Evolutionary conservation across 23 tunicate genomes (phyloP).

Genomic region (Botrylloides violaceus): DNA sequence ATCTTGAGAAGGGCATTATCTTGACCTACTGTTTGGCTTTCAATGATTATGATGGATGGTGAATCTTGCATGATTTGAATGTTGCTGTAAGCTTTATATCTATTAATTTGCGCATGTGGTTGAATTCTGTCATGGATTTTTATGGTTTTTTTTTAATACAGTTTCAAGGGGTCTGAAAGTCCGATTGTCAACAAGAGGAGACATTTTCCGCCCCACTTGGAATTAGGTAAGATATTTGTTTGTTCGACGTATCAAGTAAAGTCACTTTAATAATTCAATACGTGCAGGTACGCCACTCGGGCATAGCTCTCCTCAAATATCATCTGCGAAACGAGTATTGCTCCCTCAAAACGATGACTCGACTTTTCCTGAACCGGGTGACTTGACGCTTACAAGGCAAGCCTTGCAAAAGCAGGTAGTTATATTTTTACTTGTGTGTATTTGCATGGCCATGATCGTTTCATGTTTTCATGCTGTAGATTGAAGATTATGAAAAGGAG

Average conservation of each 20-base stretch:
- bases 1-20: too few relatives aligned
- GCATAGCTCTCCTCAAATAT: conserved; percentile 24
- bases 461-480: conserved; percentile 17
- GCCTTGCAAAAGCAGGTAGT: conserved; percentile 67
- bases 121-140: too few relatives aligned
- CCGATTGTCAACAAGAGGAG: neutral
- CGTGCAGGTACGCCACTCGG: conserved; percentile 10
- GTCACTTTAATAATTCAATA: too few relatives aligned
- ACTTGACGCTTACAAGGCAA: conserved; percentile 41
- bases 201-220: neutral
- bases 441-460: neutral
- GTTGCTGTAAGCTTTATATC: too few relatives aligned
- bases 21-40: too few relatives aligned
- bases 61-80: too few relatives aligned
- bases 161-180: neutral
- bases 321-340: conserved; percentile 7
- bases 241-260: neutral
- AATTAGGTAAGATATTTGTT: neutral
- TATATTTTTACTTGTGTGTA: conserved; percentile 1
- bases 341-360: conserved; percentile 1
- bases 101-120: too few relatives aligned
- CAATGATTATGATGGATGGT: too few relatives aligned
- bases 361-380: conserved; percentile 6
- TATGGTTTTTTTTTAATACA: neutral
- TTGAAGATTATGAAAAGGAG: conserved; percentile 76